These are phyloP conservation scores for Zootoca vivipara DNA, from an alignment of 2,113 vertebrate species.

Conservation along the genomic window DNA sequence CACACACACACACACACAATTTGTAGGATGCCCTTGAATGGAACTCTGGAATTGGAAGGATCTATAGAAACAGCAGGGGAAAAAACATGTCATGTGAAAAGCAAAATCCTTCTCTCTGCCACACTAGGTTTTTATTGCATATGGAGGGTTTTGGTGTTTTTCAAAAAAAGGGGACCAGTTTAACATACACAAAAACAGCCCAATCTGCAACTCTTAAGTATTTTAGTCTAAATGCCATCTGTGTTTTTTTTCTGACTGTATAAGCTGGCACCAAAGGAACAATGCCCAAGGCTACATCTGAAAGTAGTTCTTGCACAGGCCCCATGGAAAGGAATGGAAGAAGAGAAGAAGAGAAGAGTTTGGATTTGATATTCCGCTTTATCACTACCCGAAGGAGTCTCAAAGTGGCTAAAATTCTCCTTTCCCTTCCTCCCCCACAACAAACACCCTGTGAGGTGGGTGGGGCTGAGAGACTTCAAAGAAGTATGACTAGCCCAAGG, in stretches of 20 bases:
- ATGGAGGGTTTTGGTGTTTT: not conserved
- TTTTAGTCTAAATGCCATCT: not conserved
- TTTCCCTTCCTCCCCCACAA: too few species aligned
- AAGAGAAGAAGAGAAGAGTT: too few species aligned
- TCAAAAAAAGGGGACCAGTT: not conserved
- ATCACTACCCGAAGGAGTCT: too few species aligned
- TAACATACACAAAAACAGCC: too few species aligned
- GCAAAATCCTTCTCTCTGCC: not conserved
- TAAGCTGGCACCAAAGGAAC: not conserved
- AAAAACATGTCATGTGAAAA: not conserved
- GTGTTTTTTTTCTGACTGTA: not conserved
- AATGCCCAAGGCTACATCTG: not conserved
- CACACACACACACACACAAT: constrained; percentile 11
- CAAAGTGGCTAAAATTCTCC: too few species aligned
- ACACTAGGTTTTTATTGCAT: not conserved
- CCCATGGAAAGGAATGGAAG: not conserved
- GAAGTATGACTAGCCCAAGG: too few species aligned
- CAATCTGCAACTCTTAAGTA: not conserved
- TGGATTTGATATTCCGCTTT: too few species aligned
- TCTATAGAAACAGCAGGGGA: not conserved
- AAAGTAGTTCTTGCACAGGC: not conserved
- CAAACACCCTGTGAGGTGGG: too few species aligned
- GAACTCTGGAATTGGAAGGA: not conserved
- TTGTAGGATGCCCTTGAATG: not conserved
- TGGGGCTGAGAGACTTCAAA: too few species aligned